Conservation (phyloP, 2,888 invertebrate species). For the Drosophila paracracens region DNA sequence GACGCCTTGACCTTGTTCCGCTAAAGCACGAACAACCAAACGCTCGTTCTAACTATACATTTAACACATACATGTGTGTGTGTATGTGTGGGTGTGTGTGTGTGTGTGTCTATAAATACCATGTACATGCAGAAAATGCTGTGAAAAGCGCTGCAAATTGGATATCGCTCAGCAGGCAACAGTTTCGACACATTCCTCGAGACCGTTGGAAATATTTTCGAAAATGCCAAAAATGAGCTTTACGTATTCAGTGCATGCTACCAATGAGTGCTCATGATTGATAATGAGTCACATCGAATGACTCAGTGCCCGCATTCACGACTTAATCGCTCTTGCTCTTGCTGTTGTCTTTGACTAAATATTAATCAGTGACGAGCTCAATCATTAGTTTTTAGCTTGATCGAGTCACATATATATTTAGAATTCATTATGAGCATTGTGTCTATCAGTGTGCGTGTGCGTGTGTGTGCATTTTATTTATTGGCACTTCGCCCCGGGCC, state of each 20-base stretch:
- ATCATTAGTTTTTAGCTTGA: slow-evolving; percentile 25
- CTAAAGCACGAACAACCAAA: slow-evolving; percentile 30
- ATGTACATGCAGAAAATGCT: slow-evolving; percentile 41
- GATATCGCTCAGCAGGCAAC: slow-evolving; percentile 17
- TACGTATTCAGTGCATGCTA: neutral
- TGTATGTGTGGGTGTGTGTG: neutral
- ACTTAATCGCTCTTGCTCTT: slow-evolving; percentile 3
- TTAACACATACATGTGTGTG: neutral
- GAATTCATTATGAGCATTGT: slow-evolving; percentile 8
- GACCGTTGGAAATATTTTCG: slow-evolving; percentile 40
- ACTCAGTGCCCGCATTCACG: slow-evolving; percentile 37
- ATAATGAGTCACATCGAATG: slow-evolving; percentile 26
- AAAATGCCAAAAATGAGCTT: slow-evolving; percentile 13
- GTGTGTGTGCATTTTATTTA: slow-evolving; percentile 32
- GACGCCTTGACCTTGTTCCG: slow-evolving; percentile 75
- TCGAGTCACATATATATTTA: slow-evolving; percentile 32
- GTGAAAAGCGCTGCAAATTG: slow-evolving; percentile 28
- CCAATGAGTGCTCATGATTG: neutral
- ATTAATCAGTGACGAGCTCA: slow-evolving; percentile 36
- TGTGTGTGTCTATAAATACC: slow-evolving; percentile 43
- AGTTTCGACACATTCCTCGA: slow-evolving; percentile 37
- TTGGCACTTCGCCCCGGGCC: slow-evolving; percentile 47
- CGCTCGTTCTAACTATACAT: slow-evolving; percentile 9
- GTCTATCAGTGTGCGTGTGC: neutral
- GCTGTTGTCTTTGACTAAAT: slow-evolving; percentile 26